Conservation (phyloP, 2,113 vertebrate species). For the Gnathonemus echidnorhynchus region DNA sequence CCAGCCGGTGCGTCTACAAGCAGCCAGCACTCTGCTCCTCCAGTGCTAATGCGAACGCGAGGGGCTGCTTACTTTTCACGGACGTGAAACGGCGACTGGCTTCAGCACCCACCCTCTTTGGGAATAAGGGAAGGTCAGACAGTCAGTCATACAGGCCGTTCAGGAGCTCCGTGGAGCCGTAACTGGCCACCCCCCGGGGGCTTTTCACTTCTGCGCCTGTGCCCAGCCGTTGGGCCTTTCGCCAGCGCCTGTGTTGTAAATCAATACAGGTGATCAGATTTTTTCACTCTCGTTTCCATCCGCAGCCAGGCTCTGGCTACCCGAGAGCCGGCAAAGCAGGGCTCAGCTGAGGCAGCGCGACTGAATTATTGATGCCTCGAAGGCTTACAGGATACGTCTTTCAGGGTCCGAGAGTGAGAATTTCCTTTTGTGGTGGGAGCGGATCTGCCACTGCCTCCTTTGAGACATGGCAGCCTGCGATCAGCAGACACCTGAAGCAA, state of each 20-base stretch:
- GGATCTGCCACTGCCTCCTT: neutral
- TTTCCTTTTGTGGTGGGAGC: constrained; percentile 1
- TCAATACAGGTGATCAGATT: constrained; percentile 21
- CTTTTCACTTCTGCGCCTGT: neutral
- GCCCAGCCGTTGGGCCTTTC: neutral
- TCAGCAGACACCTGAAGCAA: neutral
- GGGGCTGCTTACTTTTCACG: neutral
- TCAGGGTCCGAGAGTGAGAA: neutral
- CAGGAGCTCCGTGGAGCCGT: neutral
- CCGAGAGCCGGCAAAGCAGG: neutral
- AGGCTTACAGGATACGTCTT: neutral
- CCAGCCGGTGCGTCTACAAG: neutral
- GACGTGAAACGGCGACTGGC: neutral
- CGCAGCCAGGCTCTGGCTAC: neutral
- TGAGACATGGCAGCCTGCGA: neutral
- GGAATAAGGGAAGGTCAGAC: neutral
- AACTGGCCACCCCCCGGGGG: neutral
- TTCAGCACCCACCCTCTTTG: neutral
- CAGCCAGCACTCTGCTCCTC: neutral
- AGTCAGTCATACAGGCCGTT: neutral
- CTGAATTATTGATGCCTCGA: constrained; percentile 17
- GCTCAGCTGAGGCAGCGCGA: neutral
- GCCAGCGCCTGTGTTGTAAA: neutral
- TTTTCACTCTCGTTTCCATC: constrained; percentile 11
- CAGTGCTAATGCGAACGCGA: neutral